Conservation (phyloP, 2,888 invertebrate genomes). For the Lacanobia wlatinum region DNA sequence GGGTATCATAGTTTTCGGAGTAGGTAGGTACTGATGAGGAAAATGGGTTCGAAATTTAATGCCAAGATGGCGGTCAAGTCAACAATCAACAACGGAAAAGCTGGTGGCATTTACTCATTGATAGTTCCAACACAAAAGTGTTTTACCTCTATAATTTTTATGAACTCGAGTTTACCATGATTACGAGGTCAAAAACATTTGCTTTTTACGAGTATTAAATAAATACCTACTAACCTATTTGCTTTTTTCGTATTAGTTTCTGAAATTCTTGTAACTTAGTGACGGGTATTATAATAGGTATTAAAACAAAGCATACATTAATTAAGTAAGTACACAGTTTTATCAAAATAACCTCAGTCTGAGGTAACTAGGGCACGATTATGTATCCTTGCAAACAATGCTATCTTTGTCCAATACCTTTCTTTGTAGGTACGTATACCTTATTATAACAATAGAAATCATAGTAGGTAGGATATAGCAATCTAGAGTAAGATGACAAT, state of each 20-base stretch:
- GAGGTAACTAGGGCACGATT: constrained; percentile 18
- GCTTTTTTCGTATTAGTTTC: neutral
- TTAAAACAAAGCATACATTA: constrained; percentile 5
- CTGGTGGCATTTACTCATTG: neutral
- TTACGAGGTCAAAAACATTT: no score
- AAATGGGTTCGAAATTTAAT: neutral
- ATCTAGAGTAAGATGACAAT: constrained; percentile 20
- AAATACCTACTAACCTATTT: no score
- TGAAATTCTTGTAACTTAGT: neutral
- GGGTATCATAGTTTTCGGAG: neutral
- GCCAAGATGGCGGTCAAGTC: neutral
- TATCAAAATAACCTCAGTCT: constrained; percentile 30
- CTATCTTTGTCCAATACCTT: constrained; percentile 27
- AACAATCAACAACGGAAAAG: neutral
- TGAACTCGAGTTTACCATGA: no score
- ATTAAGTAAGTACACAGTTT: constrained; percentile 8
- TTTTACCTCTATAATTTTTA: no score
- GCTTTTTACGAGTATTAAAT: no score
- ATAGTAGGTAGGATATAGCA: neutral
- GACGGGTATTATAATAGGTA: neutral
- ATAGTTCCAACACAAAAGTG: neutral
- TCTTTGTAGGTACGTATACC: neutral
- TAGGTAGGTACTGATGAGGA: neutral
- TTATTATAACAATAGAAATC: neutral
- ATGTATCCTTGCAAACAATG: constrained; percentile 17